Conservation (phyloP, 1,140 invertebrate species). For the Himalopsyche phryganea region DNA sequence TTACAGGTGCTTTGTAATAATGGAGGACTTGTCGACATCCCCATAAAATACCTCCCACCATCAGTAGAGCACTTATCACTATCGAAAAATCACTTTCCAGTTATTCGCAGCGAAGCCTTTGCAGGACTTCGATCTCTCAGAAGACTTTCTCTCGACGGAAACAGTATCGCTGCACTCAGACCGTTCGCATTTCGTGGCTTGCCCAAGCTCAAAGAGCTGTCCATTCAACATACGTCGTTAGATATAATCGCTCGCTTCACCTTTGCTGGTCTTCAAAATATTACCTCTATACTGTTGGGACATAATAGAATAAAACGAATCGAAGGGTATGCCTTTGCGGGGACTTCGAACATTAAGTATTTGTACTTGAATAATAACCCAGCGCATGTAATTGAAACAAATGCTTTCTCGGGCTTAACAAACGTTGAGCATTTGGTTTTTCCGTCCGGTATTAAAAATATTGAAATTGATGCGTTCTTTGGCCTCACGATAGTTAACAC, state of each 20-base stretch:
- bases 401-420: constrained; percentile 77
- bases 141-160: constrained; percentile 73
- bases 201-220: constrained; percentile 68
- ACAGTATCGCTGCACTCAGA: constrained; percentile 73
- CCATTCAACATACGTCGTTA: constrained; percentile 76
- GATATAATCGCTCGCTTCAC: constrained; percentile 73
- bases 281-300: constrained; percentile 68
- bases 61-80: constrained; percentile 77
- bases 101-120: constrained; percentile 76
- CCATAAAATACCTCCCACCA: constrained; percentile 63
- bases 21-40: constrained; percentile 72
- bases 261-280: constrained; percentile 77
- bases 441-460: constrained; percentile 70
- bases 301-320: constrained; percentile 76
- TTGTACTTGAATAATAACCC: constrained; percentile 76
- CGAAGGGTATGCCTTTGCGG: constrained; percentile 76
- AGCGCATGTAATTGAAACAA: constrained; percentile 66
- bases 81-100: constrained; percentile 73
- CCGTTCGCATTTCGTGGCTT: constrained; percentile 80
- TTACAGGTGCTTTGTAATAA: constrained; percentile 79
- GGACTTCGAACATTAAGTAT: constrained; percentile 73
- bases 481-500: constrained; percentile 71
- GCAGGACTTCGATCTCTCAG: constrained; percentile 64
- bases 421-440: constrained; percentile 73
- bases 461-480: constrained; percentile 75